Evolutionary conservation across 2,797 vertebrate genomes (phyloP), one percentile per base, ranked within the genome.

Genomic region (Poecile montanus): DNA sequence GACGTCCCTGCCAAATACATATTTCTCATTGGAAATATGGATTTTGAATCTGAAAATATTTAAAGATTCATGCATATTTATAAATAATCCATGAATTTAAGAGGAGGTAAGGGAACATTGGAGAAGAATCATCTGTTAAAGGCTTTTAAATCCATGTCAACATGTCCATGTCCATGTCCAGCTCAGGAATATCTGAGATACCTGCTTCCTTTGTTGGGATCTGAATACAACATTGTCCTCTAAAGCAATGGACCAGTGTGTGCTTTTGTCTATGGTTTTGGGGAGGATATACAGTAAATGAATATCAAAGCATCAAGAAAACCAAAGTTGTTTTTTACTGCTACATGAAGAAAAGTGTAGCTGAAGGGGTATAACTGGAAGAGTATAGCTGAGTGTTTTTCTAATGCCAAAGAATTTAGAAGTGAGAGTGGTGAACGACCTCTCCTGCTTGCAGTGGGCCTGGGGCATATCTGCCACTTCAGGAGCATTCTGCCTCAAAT

Each of bases 81-180:
- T 17, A 62, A 44, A 9, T 23, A 21, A 11, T 65, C 7, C 6
- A 16, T 5, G 6, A 44, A 2, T 51, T 75, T 36, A 32, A 56
- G 56, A 76, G 23, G 8, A 73, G 25, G 8, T 16, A 47, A 40
- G 17, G 22, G 25, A 62, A 29, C 48, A 20, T 3, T 48, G 7
- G 10, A 56, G 19, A 50, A 77, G 4, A 87, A 82, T 53, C 12
- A 68, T 57, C 57, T 60, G 8, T 74, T 68, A 30, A 40, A 58
- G 4, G 2, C 67, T 60, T 44, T 51, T 47, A 56, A 70, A 51
- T 38, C 30, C 5, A 21, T 40, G 22, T 10, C 67, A 58, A 47
- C 15, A 12, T 50, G 53, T 18, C n/a, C 1, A 16, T 0, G 10
- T 63, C 22, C 15, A 12, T 50, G 53, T 18, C n/a, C 1, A 16